phyloP scores from a whole-genome alignment of 2,113 vertebrate species.

The Callorhinus ursinus region DNA sequence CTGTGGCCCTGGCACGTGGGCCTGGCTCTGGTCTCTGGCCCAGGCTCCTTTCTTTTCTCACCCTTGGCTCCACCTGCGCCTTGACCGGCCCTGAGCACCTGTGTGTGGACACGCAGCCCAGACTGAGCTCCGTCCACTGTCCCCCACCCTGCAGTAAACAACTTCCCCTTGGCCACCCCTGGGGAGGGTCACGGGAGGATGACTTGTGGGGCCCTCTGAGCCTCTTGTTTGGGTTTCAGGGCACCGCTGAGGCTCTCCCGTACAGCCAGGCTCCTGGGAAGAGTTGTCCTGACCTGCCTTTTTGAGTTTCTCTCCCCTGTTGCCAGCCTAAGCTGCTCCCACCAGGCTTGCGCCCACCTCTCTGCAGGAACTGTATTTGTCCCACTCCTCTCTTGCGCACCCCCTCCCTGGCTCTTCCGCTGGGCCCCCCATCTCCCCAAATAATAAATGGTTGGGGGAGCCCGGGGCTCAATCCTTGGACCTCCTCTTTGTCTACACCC shows the following conservation, averaged over 20 bases:
- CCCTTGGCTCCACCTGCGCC: background rate
- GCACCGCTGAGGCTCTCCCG: background rate
- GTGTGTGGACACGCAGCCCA: background rate
- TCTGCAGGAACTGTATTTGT: background rate
- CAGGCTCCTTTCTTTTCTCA: background rate
- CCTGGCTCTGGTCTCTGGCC: background rate
- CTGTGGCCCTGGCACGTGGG: background rate
- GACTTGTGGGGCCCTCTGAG: background rate
- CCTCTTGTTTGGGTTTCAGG: background rate
- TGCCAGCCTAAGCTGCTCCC: background rate
- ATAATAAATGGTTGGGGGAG: background rate
- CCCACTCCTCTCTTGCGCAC: background rate
- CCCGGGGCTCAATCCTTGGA: background rate
- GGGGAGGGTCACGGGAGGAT: background rate
- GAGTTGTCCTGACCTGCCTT: background rate
- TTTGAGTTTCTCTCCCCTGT: background rate
- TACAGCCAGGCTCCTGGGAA: background rate
- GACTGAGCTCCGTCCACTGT: background rate
- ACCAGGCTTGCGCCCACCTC: accelerated
- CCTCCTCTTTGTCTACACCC: too few species aligned
- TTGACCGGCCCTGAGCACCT: background rate
- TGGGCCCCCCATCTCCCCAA: background rate
- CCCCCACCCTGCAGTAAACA: background rate
- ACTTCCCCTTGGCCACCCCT: background rate
- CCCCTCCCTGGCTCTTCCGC: background rate